Evolutionary conservation across 2,113 vertebrate genomes (phyloP), one percentile per base, ranked within the genome.

Genomic region (Cygnus buccinator): DNA sequence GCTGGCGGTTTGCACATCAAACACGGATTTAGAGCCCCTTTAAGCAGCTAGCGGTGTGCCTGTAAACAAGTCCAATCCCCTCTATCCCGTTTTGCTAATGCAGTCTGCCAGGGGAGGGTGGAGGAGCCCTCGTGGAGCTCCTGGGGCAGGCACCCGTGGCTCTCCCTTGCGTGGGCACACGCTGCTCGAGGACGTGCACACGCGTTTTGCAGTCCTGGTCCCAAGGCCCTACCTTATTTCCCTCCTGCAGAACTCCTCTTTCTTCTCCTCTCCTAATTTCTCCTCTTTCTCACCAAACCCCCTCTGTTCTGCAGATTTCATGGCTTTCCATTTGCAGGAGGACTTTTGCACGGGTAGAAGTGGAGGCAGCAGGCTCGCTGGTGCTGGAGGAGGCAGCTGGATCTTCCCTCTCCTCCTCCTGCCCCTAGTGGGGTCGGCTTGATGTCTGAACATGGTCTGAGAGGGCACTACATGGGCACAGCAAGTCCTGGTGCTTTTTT

Each of bases 41-140:
- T 98, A 97, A 98, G 98, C 98, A 83, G 97, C 98, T 98, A 91
- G 91, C 75, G 94, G 95, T 81, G 89, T 98, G 98, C 98, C 98
- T 98, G 98, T 98, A 98, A 98, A 98, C 98, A 98, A 98, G 97
- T 97, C 97, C 98, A 98, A 98, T 98, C 98, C 97, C 97, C 98
- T 98, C 98, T 94, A 98, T 98, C 97, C 98, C 95, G 97, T 97
- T 98, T 94, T 97, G 98, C 95, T 98, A 98, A 98, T 98, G 98
- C 98, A 97, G 97, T 97, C 98, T 98, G 98, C 97, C 96, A 94
- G 98, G 97, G 74, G 84, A 72, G 82, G 67, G 79, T 0, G 9
- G 70, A 35, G 88, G 65, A 57, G 50, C 20, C 58, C 59, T n/a
- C 41, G 13, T 1, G 2, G 66, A 55, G 31, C 61, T 93, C 20